A percentile compares a stretch with the other conserved stretches of the same genome.
phyloP scores from a whole-genome alignment of 2,113 vertebrate species.

The Anguilla rostrata region DNA sequence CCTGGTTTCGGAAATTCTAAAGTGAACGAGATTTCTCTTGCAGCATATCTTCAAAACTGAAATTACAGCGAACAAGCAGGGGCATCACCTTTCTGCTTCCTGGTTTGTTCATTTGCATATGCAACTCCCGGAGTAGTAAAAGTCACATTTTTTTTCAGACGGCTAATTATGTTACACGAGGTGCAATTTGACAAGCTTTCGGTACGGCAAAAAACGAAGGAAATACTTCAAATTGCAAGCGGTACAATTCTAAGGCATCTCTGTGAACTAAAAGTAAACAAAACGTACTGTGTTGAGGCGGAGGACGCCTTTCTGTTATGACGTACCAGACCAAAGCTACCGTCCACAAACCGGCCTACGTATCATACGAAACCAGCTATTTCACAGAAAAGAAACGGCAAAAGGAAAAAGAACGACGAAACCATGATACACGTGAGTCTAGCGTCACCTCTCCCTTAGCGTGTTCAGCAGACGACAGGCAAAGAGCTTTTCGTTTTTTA shows the following conservation, averaged over 20 bases:
- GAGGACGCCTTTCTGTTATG: constrained; percentile 29
- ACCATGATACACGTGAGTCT: constrained; percentile 46
- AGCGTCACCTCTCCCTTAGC: background rate
- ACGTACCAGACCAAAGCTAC: constrained; percentile 42
- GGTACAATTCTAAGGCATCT: constrained; percentile 69
- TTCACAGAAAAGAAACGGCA: constrained; percentile 58
- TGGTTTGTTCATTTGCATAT: constrained; percentile 30
- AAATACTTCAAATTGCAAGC: constrained; percentile 67
- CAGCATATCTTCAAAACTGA: constrained; percentile 35
- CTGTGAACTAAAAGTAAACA: constrained; percentile 66
- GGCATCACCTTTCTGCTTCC: constrained; percentile 1
- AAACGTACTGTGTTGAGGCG: constrained; percentile 45
- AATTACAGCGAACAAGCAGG: constrained; percentile 5
- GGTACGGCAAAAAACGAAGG: constrained; percentile 54
- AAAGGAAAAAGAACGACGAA: constrained; percentile 55
- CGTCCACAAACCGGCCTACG: constrained; percentile 45
- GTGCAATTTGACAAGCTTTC: constrained; percentile 22
- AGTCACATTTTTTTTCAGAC: constrained; percentile 25
- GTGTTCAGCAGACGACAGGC: background rate
- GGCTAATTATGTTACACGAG: constrained; percentile 31
- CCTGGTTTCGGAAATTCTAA: background rate
- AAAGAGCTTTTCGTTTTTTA: background rate
- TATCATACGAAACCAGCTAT: constrained; percentile 49
- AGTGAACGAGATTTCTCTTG: constrained; percentile 39
- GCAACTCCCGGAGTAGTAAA: constrained; percentile 21